These are phyloP conservation scores for Aporrectodea caliginosa DNA, from an alignment of 1,140 invertebrate genomes.

Conservation along the genomic window DNA sequence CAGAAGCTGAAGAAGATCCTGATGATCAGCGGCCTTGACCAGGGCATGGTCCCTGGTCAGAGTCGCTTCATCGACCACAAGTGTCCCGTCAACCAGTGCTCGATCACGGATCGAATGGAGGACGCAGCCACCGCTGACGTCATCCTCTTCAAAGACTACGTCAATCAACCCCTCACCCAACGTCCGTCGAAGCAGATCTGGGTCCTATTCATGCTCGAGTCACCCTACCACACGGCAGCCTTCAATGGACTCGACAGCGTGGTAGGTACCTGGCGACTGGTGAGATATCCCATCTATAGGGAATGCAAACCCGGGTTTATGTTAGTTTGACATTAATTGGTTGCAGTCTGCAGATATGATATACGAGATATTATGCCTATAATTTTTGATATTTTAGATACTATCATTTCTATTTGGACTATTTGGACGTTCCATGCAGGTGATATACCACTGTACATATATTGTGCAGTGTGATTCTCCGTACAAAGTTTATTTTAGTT, in stretches of 20 bases:
- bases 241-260: not conserved
- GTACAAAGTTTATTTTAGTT: no score
- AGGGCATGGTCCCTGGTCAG: not conserved
- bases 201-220: constrained; percentile 6
- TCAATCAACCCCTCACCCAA: constrained; percentile 62
- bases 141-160: constrained; percentile 11
- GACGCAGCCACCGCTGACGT: constrained; percentile 10
- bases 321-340: no score
- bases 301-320: no score
- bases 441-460: no score
- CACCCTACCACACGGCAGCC: constrained; percentile 40
- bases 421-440: no score
- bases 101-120: not conserved
- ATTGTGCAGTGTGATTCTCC: no score
- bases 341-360: no score
- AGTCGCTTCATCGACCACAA: not conserved
- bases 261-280: no score
- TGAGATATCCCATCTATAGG: no score
- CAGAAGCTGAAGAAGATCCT: constrained; percentile 9
- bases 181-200: constrained; percentile 40
- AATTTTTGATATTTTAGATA: no score
- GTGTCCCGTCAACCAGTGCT: constrained; percentile 13
- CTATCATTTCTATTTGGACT: no score
- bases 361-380: no score
- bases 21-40: constrained; percentile 14